Base-by-base conservation (phyloP, 2,797 vertebrate species). In the Sebastolobus altivelis region DNA sequence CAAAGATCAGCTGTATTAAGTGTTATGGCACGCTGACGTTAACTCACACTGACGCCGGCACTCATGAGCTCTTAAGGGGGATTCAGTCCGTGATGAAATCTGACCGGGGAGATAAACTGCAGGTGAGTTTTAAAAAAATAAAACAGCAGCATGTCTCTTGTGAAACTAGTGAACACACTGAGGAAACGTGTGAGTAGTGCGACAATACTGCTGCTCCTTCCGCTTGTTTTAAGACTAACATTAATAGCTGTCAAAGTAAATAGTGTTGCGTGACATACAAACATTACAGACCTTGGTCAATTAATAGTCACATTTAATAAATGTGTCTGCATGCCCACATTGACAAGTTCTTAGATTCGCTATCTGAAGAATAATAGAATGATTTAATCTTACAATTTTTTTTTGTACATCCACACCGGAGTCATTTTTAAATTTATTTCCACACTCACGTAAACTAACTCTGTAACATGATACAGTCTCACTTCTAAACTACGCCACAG, bases 241-340 rank as follows among this genome's bases (percentile, higher is more conserved):
- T 79, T 86, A 83, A 82, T 31, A 84, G 82, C 83, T 77, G 81
- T 93, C 84, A 90, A 90, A 87, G 77, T 74, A 90, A 93, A 82
- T 65, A 29, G 80, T 88, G 82, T 87, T 80, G 87, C 87, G 84
- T 83, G 88, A 92, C 89, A 89, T 88, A 95, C 78, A 92, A 89
- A 89, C 72, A 92, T 90, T 92, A 93, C 90, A 94, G 92, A 95
- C 92, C 91, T 89, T 83, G 65, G 89, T 93, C 91, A 91, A 93
- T 93, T 90, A 87, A 89, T 87, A 81, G 84, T 93, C 91, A 94
- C 93, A 93, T 94, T 92, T 88, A 93, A 89, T 89, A 87, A 92
- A 93, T 91, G 93, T 93, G 94, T 92, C 90, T 83, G 93, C 94
- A 94, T 94, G 94, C 93, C 93, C 89, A 95, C 92, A 92, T 78